Evolutionary conservation across 2,797 vertebrate species (phyloP).

Genomic region (Salmo trutta): DNA sequence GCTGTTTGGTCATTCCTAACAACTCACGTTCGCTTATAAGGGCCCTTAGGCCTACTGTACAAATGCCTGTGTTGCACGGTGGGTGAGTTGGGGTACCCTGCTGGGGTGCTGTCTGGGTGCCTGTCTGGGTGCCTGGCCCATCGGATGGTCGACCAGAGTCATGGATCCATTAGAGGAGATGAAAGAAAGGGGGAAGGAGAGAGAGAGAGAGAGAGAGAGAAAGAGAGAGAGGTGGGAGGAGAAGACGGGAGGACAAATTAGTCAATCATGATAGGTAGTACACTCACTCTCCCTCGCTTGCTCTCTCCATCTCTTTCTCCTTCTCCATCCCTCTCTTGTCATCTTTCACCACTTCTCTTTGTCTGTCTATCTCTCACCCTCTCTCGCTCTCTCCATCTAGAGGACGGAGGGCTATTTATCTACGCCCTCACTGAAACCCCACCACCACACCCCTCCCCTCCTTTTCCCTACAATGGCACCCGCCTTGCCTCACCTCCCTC

Average conservation of each 20-base stretch:
- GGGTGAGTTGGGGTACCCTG: not conserved
- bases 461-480: not conserved
- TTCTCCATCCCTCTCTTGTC: slow-evolving; percentile 45
- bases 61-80: slow-evolving; percentile 19
- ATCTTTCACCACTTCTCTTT: slow-evolving; percentile 7
- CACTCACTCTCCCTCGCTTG: slow-evolving; percentile 31
- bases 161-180: slow-evolving; percentile 40
- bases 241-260: slow-evolving; percentile 25
- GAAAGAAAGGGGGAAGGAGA: slow-evolving; percentile 15
- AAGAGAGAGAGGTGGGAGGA: slow-evolving; percentile 8
- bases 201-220: slow-evolving; percentile 30
- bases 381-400: slow-evolving; percentile 5
- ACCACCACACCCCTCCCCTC: not conserved
- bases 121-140: slow-evolving; percentile 24
- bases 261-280: slow-evolving; percentile 56
- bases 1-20: too few species aligned
- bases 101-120: slow-evolving; percentile 23
- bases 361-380: slow-evolving; percentile 14
- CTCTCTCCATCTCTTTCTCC: slow-evolving; percentile 56
- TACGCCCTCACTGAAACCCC: not conserved
- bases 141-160: slow-evolving; percentile 27
- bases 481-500: slow-evolving; percentile 21
- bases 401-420: not conserved
- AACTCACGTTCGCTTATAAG: too few species aligned
- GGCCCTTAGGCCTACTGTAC: too few species aligned